Evolutionary conservation across 92 coral and sea anemone species (phyloP), one percentile per base, ranked within the genome.

Genomic region (Porites cylindrica): DNA sequence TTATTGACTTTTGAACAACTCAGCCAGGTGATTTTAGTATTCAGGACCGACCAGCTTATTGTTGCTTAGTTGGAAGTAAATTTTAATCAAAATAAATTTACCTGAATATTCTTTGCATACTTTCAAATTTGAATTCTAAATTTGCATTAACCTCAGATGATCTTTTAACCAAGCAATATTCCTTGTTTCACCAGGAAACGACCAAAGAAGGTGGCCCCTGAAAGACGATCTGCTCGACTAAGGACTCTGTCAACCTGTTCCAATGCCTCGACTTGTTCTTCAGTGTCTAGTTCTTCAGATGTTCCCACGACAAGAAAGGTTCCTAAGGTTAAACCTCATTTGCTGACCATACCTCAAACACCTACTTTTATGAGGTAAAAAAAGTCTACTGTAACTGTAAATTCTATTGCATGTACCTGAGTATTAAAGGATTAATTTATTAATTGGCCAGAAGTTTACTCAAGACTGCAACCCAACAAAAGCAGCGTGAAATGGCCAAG

Each of bases 281-380:
- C 86, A 38, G 47, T 70, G 11, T 82, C 86, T 51, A 75, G 18
- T 64, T 20, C 52, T 17, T 83, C 87, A 60, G 80, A 83, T 72
- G 64, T 72, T 2, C 87, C 95, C 10, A 20, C 63, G 20, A 77
- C 88, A 21, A 91, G 52, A 70, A 92, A 90, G 79, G 90, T 79
- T 66, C 95, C 95, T 12, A 91, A 89, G 79, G 66, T 88, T 5
- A 93, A 91, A 73, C 81, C 84, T 29, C 76, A 71, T 8, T 77
- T 93, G 67, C 86, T 94, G 10, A 94, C 96, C 8, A 65, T 95
- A 18, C 96, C 98, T 8, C 66, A 66, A 2, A 93, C 98, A 52
- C 98, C 98, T 66, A 82, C 72, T 13, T 83, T 93, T 83, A 73
- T 95, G 94, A 95, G 91, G 98, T 94, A 91, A 64, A 79, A 64